A percentile compares a stretch with the other conserved stretches of the same genome.
Evolutionary conservation across 2,888 invertebrate genomes (phyloP).

Genomic region (Apeira syringaria): DNA sequence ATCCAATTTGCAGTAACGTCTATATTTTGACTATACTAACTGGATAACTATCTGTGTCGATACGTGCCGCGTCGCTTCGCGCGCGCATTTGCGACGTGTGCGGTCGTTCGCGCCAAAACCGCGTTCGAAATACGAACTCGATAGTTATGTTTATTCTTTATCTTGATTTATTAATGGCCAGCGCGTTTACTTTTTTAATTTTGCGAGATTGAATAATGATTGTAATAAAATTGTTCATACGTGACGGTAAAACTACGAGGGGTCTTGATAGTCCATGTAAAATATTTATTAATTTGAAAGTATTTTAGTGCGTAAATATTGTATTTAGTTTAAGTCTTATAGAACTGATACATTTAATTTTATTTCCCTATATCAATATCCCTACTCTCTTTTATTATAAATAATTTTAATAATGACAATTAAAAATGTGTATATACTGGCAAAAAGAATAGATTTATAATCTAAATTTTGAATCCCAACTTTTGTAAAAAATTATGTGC

Average conservation of each 20-base stretch:
- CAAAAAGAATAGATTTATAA: too few relatives aligned
- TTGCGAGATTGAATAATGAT: conserved; percentile 4
- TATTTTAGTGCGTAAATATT: too few relatives aligned
- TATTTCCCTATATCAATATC: too few relatives aligned
- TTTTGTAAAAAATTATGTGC: too few relatives aligned
- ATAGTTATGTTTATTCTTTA: conserved; percentile 19
- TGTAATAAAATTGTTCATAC: background rate
- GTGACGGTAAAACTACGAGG: background rate
- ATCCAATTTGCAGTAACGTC: conserved; percentile 3
- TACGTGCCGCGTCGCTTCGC: conserved; percentile 52
- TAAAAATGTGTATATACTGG: too few relatives aligned
- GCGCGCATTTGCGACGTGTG: conserved; percentile 63
- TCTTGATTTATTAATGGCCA: conserved; percentile 34
- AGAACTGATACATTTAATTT: too few relatives aligned
- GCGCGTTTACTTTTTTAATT: conserved; percentile 27
- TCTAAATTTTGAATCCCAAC: too few relatives aligned
- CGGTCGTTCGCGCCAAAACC: conserved; percentile 57
- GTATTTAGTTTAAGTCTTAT: too few relatives aligned
- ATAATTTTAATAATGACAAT: too few relatives aligned
- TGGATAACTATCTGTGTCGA: conserved; percentile 8
- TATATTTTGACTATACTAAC: background rate
- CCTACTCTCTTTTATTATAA: too few relatives aligned
- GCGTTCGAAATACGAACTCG: conserved; percentile 53
- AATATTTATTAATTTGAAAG: too few relatives aligned
- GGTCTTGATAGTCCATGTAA: background rate